A percentile compares a stretch with the other conserved stretches of the same genome.
Conservation (phyloP, 2,888 invertebrate genomes). For the Erebia epiphron region DNA sequence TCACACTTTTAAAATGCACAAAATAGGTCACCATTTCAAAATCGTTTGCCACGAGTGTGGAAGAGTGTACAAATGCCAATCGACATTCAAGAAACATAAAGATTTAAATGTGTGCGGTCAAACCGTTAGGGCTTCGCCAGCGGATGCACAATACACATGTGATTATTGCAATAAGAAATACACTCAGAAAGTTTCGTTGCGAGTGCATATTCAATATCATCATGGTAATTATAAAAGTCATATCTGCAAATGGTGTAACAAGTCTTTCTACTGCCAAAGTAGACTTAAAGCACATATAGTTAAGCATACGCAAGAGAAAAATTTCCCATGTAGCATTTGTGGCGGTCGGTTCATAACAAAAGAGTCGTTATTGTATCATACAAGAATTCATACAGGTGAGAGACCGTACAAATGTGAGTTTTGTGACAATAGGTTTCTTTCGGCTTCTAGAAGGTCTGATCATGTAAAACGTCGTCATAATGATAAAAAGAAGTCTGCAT, state of each 20-base stretch:
- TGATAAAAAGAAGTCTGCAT: background rate
- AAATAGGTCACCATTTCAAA: conserved; percentile 54
- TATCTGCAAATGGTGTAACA: conserved; percentile 68
- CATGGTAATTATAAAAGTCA: conserved; percentile 69
- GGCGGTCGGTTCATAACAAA: conserved; percentile 66
- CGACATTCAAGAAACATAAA: conserved; percentile 63
- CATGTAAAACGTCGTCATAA: conserved; percentile 56
- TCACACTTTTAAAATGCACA: conserved; percentile 61
- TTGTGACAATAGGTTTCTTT: conserved; percentile 61
- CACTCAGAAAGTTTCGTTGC: conserved; percentile 65
- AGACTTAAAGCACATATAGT: conserved; percentile 68
- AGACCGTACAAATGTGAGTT: conserved; percentile 64
- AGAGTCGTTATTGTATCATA: conserved; percentile 69
- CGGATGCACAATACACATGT: conserved; percentile 63
- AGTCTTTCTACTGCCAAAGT: conserved; percentile 70
- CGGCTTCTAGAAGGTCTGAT: conserved; percentile 62
- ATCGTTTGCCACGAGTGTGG: conserved; percentile 67
- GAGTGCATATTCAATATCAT: conserved; percentile 72
- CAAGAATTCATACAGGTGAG: conserved; percentile 71
- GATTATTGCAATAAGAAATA: conserved; percentile 71
- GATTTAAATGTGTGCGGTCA: conserved; percentile 60
- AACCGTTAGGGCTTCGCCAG: conserved; percentile 55
- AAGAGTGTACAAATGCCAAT: conserved; percentile 61
- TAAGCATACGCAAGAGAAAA: conserved; percentile 69
- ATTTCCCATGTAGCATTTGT: conserved; percentile 61